A percentile compares a stretch with the other conserved stretches of the same genome.
These are phyloP conservation scores for Pomatorhinus ruficollis DNA, from an alignment of 2,113 vertebrate species.

Conservation along the genomic window DNA sequence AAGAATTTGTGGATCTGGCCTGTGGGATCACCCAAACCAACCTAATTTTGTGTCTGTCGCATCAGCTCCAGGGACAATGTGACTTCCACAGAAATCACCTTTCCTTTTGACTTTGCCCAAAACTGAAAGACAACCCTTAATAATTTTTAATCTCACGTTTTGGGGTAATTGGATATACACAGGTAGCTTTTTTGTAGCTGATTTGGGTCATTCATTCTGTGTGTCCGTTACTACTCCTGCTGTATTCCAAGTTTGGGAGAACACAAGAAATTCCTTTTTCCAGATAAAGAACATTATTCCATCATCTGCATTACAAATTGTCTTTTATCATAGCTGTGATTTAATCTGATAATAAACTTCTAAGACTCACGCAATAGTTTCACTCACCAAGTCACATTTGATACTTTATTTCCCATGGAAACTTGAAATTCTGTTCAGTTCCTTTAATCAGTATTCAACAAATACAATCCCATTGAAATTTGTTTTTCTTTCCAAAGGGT, in stretches of 20 bases:
- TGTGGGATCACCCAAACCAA: not conserved
- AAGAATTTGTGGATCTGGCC: not conserved
- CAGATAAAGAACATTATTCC: not conserved
- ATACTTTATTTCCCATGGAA: not conserved
- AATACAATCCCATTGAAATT: conserved; percentile 30
- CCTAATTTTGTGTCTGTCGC: not conserved
- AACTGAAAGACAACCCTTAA: not conserved
- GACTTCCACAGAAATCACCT: not conserved
- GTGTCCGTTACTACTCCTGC: not conserved
- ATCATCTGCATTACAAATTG: not conserved
- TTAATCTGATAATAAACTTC: not conserved
- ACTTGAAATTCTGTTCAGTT: conserved; percentile 12
- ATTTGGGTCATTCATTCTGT: not conserved
- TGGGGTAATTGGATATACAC: not conserved
- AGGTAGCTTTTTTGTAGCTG: not conserved
- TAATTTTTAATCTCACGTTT: not conserved
- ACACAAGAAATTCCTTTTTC: not conserved
- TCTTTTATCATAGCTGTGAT: not conserved
- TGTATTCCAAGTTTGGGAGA: not conserved
- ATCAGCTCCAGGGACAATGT: not conserved
- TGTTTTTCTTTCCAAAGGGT: conserved; percentile 33
- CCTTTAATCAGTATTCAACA: conserved; percentile 44
- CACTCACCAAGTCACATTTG: not conserved
- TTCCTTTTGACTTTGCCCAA: not conserved
- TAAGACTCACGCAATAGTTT: not conserved